phyloP scores from a whole-genome alignment of 1,140 invertebrate genomes.

The Drosophila kanapiae region DNA sequence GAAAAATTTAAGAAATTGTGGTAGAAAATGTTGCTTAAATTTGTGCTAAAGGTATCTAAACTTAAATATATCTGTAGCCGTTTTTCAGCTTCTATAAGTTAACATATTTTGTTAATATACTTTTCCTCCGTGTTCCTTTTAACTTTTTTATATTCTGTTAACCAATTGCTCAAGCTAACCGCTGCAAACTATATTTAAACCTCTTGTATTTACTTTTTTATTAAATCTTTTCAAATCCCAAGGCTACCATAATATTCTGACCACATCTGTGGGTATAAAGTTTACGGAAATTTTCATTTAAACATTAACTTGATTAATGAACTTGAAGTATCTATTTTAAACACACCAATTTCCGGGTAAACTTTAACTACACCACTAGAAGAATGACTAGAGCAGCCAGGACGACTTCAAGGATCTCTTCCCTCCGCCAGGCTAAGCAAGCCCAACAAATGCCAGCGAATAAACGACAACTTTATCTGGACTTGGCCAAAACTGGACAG shows the following conservation, averaged over 20 bases:
- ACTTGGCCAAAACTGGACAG: conserved; percentile 1
- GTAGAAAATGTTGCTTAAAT: too few species aligned
- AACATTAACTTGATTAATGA: conserved; percentile 6
- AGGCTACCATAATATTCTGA: neutral
- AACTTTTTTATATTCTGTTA: too few species aligned
- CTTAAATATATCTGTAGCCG: too few species aligned
- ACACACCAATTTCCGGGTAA: neutral
- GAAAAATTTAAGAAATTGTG: neutral
- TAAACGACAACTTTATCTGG: conserved; percentile 36
- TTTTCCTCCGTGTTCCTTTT: too few species aligned
- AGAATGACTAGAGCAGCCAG: too few species aligned
- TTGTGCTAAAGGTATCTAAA: too few species aligned
- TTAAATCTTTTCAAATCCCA: neutral
- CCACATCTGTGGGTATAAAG: neutral
- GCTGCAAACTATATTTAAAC: neutral
- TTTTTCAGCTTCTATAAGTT: neutral
- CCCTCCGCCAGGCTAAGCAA: conserved; percentile 2
- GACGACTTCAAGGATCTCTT: conserved; percentile 9
- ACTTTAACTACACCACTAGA: conserved; percentile 4
- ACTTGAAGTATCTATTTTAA: conserved; percentile 6
- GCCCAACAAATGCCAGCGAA: conserved; percentile 34
- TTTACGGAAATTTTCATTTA: neutral
- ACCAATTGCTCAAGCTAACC: too few species aligned
- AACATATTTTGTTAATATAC: neutral
- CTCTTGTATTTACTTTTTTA: neutral